phyloP scores from a whole-genome alignment of 1,140 invertebrate species.

The Drosophila leontia region DNA sequence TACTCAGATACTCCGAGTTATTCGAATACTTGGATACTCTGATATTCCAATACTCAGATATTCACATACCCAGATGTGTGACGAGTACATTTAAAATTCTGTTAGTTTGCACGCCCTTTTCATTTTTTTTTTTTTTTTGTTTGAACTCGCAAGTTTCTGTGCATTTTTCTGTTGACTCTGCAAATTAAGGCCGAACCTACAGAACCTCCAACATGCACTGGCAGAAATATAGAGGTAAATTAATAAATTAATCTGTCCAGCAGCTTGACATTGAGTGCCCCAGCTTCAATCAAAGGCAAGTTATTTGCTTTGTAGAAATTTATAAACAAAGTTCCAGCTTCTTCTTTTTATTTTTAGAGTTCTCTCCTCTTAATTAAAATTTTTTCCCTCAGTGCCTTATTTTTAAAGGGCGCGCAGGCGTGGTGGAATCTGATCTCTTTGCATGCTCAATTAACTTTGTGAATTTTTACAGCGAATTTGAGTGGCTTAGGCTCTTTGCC shows the following conservation, averaged over 20 bases:
- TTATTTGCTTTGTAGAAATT: background rate
- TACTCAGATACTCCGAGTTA: background rate
- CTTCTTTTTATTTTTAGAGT: no score
- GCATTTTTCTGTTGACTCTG: constrained; percentile 52
- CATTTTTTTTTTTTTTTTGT: background rate
- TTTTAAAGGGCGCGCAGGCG: constrained; percentile 45
- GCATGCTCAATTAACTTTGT: constrained; percentile 78
- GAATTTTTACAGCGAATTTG: constrained; percentile 45
- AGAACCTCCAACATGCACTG: background rate
- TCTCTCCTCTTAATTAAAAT: background rate
- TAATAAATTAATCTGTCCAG: background rate
- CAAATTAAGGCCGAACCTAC: constrained; percentile 45
- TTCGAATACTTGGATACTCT: background rate
- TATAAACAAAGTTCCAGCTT: background rate
- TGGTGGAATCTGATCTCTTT: constrained; percentile 70
- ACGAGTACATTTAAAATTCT: background rate
- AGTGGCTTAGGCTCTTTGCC: constrained; percentile 15
- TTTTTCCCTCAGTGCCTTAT: background rate
- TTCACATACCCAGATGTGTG: background rate
- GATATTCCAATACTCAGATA: background rate
- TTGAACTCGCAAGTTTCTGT: constrained; percentile 55
- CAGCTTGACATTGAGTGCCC: background rate
- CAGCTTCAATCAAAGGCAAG: background rate
- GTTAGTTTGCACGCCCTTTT: background rate
- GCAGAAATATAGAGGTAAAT: background rate